Evolutionary conservation across 2,113 vertebrate species (phyloP).

Genomic region (Myrmecobius fasciatus): DNA sequence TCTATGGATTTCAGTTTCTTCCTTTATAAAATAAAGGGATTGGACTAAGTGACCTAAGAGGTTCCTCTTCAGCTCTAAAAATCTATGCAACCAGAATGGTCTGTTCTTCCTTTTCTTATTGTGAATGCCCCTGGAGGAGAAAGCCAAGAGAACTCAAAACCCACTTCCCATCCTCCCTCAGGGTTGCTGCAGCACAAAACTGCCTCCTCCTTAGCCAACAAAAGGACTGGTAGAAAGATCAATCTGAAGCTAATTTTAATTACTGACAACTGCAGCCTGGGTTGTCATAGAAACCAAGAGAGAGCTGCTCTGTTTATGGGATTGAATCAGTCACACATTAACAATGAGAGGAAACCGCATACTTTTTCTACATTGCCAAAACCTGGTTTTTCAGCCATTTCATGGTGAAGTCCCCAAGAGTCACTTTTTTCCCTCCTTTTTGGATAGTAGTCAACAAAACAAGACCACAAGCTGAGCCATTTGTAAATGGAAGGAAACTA

Average conservation of each 20-base stretch:
- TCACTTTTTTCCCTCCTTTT: fast-evolving
- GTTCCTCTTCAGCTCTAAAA: not conserved
- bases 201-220: slow-evolving; percentile 49
- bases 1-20: not conserved
- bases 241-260: slow-evolving; percentile 79
- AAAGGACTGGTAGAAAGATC: slow-evolving; percentile 67
- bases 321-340: not conserved
- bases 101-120: not conserved
- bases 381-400: not conserved
- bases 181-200: not conserved
- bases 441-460: not conserved
- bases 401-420: fast-evolving
- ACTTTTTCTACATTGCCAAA: not conserved
- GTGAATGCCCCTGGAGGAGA: not conserved
- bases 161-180: not conserved
- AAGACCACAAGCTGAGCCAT: fast-evolving
- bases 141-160: not conserved
- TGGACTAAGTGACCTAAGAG: not conserved
- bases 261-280: slow-evolving; percentile 72
- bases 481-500: not conserved
- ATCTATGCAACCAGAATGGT: not conserved
- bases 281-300: slow-evolving; percentile 83
- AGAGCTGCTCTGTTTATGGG: fast-evolving
- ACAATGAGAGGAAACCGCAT: not conserved
- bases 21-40: not conserved